Evolutionary conservation across 2,888 invertebrate species (phyloP), one percentile per base, ranked within the genome.

Genomic region (Eupeodes luniger): DNA sequence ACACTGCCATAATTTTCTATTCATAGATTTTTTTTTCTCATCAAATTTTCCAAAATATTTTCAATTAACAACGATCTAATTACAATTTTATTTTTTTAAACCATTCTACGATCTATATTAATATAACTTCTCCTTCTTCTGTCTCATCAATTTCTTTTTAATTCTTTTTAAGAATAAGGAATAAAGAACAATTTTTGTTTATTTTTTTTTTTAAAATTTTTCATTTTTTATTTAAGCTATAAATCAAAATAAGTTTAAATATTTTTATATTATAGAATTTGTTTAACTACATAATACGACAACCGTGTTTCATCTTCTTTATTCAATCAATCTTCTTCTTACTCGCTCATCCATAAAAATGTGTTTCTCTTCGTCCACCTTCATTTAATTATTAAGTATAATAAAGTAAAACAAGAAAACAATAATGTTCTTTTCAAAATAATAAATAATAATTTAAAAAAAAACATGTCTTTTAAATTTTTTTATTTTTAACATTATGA

Each of bases 201-300:
- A 57, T 19, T 51, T 47, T 75, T 84, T 81, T 83, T 49, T 67
- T 19, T 19, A 1, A 1, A 19, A 70, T 11, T 81, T 75, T 59
- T 53, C 36, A 51, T 55, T 85, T 75, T 87, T 36, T 79, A 75
- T 82, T 79, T 78, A 79, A 70, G 85, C 85, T 88, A 85, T 78
- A 88, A 88, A 88, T 85, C 78, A 85, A 88, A 85, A 78, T 69
- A 81, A 78, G 81, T 85, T 81, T 78, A 85, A 85, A 88, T 88
- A 84, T 85, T 85, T 62, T 75, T 84, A 84, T 84, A 77, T 84
- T 83, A 88, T 84, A 88, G 80, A 88, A 77, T 88, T 88, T 88
- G 59, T 88, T 88, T 88, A 88, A 69, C 88, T 88, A 88, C 85
- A 88, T 77, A 81, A 88, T 88, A 85, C 88, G 85, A 88, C 88